Evolutionary conservation across 2,797 vertebrate genomes (phyloP).

Genomic region (Acanthopagrus latus): DNA sequence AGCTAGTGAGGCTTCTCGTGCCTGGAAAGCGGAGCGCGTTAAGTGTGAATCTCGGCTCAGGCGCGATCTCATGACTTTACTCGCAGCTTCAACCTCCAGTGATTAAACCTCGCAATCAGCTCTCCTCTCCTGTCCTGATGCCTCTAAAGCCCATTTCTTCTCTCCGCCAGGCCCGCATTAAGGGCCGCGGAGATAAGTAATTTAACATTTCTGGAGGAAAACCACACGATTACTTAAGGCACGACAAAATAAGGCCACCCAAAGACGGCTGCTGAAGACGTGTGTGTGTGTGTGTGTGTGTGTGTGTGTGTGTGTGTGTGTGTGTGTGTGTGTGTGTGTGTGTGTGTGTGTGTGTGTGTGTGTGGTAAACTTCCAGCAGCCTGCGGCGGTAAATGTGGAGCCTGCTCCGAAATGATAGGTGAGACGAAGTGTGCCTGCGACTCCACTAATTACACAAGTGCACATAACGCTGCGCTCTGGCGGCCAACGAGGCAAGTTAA

Average conservation of each 20-base stretch:
- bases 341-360: slow-evolving; percentile 11
- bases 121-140: slow-evolving; percentile 23
- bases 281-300: slow-evolving; percentile 27
- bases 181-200: slow-evolving; percentile 37
- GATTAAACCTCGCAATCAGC: slow-evolving; percentile 38
- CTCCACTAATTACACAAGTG: slow-evolving; percentile 49
- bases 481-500: slow-evolving; percentile 10
- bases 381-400: slow-evolving; percentile 34
- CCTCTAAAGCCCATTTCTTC: slow-evolving; percentile 1
- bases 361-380: slow-evolving; percentile 44
- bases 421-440: background rate
- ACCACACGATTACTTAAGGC: slow-evolving; percentile 56
- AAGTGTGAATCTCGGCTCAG: slow-evolving; percentile 34
- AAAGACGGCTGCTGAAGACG: slow-evolving; percentile 27
- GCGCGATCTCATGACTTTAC: slow-evolving; percentile 41
- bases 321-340: slow-evolving; percentile 38
- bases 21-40: slow-evolving; percentile 2
- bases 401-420: slow-evolving; percentile 49
- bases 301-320: no score
- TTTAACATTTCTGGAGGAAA: slow-evolving; percentile 50
- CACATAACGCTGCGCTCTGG: slow-evolving; percentile 20
- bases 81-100: slow-evolving; percentile 37
- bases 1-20: background rate
- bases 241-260: slow-evolving; percentile 63
- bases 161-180: slow-evolving; percentile 4